phyloP scores from a whole-genome alignment of 2,888 invertebrate genomes.

The Isotomurus palustris region DNA sequence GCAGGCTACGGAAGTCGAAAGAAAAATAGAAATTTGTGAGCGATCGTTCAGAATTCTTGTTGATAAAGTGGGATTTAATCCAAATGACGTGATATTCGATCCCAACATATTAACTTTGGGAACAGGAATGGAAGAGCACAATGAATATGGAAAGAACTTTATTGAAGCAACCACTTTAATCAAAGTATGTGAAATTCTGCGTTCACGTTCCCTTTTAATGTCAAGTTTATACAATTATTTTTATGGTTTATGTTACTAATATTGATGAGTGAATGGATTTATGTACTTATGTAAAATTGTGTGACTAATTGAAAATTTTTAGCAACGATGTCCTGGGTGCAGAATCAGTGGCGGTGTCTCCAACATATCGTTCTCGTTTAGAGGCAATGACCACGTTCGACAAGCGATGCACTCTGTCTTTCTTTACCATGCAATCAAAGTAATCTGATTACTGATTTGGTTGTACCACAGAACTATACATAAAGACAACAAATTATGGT shows the following conservation, averaged over 20 bases:
- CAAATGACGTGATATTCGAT: constrained; percentile 57
- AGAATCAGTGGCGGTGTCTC: constrained; percentile 59
- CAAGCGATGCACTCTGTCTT: constrained; percentile 59
- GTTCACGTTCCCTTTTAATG: not conserved
- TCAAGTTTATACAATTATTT: not conserved
- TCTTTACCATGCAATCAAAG: constrained; percentile 58
- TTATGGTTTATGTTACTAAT: not conserved
- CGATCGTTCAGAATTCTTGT: constrained; percentile 55
- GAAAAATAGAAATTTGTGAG: constrained; percentile 56
- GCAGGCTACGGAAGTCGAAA: constrained; percentile 54
- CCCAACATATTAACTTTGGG: constrained; percentile 58
- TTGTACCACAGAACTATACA: not conserved
- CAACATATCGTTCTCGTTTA: constrained; percentile 59
- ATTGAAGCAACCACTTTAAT: constrained; percentile 55
- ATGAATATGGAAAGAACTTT: constrained; percentile 55
- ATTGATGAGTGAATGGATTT: not conserved
- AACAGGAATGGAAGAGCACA: constrained; percentile 60
- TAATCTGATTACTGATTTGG: constrained; percentile 41
- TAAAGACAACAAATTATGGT: not conserved
- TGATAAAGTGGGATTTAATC: constrained; percentile 54
- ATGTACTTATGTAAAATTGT: not conserved
- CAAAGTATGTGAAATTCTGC: constrained; percentile 50
- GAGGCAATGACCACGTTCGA: constrained; percentile 56
- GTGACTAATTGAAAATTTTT: not conserved
- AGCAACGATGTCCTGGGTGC: constrained; percentile 50